Base-by-base conservation (phyloP, 2,113 vertebrate genomes). In the Serranochromis macrocephalus region DNA sequence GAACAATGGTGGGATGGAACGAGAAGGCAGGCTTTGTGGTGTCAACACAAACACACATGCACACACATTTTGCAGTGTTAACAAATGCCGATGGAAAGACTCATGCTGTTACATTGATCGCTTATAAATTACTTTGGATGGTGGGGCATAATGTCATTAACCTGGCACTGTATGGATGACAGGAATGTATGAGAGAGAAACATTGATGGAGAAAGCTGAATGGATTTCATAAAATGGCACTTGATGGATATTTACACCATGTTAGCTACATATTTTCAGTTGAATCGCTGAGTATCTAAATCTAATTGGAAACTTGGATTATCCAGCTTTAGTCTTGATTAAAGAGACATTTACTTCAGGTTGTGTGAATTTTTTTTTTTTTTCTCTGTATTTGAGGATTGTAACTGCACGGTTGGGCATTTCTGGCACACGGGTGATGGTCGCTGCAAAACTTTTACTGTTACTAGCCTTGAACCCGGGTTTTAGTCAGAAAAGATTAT, bases 71-170 rank as follows among this genome's bases (percentile, higher is more conserved):
- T 91, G 13, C 87, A 85, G 12, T 89, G 83, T 91, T 94, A 95
- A 92, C 90, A 91, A 94, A 90, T 40, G 63, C 87, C 81, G 87
- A 94, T 94, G 89, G 87, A 94, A 92, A 89, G 91, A 91, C 83
- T 89, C 92, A 79, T 90, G 93, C 94, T 94, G 94, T 80, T 83
- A 21, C 94, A 94, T 93, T 93, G 94, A 94, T 93, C 45, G 45
- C 26, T 94, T 92, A 89, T 84, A 92, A 95, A 94, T 93, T 92
- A 88, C 88, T 94, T 94, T 96, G 84, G 87, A 93, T 88, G 86
- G 86, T 61, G 79, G 57, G 82, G 90, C 82, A 83, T 96, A 94
- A 94, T 94, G 91, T 86, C 85, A 93, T 94, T 95, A 95, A 84
- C 81, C 40, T 81, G 63, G 61, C 84, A 90, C 93, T 91, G 92